phyloP scores from a whole-genome alignment of 2,113 vertebrate species.

The Chascanopsetta lugubris region DNA sequence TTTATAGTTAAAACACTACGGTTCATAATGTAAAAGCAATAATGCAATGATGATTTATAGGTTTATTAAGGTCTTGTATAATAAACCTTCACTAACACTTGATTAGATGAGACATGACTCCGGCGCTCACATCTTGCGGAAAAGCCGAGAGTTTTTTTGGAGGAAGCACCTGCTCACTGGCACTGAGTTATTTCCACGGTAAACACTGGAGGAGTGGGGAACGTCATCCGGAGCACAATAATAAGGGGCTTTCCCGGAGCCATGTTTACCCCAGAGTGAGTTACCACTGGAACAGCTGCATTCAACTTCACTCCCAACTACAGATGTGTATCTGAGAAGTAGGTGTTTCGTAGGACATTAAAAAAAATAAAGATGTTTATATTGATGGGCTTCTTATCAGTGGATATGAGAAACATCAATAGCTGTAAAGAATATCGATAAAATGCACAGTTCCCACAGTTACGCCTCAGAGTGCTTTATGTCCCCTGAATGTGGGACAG shows the following conservation, averaged over 20 bases:
- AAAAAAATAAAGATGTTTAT: too few relatives aligned
- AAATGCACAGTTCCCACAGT: too few relatives aligned
- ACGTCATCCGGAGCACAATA: slow-evolving; percentile 80
- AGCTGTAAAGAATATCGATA: neutral
- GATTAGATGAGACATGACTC: slow-evolving; percentile 19
- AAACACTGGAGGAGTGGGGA: slow-evolving; percentile 77
- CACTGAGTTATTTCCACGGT: slow-evolving; percentile 76
- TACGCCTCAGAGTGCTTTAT: too few relatives aligned
- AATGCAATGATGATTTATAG: too few relatives aligned
- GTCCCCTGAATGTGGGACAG: too few relatives aligned
- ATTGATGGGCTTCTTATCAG: neutral
- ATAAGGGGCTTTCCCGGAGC: slow-evolving; percentile 78
- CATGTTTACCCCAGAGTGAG: slow-evolving; percentile 76
- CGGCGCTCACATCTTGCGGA: slow-evolving; percentile 64
- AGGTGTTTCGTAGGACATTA: too few relatives aligned
- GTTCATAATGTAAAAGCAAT: too few relatives aligned
- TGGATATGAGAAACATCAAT: neutral
- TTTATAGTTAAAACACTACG: too few relatives aligned
- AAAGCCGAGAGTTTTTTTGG: slow-evolving; percentile 55
- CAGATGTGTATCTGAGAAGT: too few relatives aligned
- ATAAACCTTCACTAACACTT: neutral
- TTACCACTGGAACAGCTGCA: slow-evolving; percentile 74
- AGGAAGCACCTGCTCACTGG: slow-evolving; percentile 84
- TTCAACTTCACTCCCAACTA: slow-evolving; percentile 28
- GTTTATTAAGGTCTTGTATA: too few relatives aligned